Evolutionary conservation across 2,797 vertebrate genomes (phyloP).

Genomic region (Podargus strigoides): DNA sequence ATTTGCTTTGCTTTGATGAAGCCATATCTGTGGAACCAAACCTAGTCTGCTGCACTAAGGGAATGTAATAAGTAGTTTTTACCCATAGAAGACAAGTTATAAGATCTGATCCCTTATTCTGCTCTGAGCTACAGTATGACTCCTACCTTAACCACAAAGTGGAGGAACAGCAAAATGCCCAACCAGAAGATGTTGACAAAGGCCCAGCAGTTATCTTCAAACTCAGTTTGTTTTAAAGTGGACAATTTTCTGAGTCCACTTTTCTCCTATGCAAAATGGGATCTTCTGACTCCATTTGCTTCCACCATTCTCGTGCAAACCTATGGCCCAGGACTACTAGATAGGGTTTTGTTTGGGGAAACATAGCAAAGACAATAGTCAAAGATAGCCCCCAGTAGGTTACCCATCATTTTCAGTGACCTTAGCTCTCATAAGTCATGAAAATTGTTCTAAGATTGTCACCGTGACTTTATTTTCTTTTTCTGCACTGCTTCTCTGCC

Average conservation of each 20-base stretch:
- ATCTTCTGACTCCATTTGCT: background rate
- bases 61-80: background rate
- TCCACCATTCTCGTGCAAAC: background rate
- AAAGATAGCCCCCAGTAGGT: background rate
- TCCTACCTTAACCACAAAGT: background rate
- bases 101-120: background rate
- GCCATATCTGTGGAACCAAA: background rate
- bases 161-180: background rate
- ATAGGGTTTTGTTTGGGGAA: background rate
- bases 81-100: background rate
- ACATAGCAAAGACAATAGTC: background rate
- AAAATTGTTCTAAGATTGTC: background rate
- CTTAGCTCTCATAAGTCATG: background rate
- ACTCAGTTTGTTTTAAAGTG: background rate
- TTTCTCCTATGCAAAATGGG: background rate
- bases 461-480: background rate
- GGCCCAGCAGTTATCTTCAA: background rate
- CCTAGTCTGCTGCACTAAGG: background rate
- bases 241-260: background rate
- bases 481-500: background rate
- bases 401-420: background rate
- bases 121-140: background rate
- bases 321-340: background rate
- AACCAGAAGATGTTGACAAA: background rate
- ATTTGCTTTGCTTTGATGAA: background rate